Evolutionary conservation across 1,140 invertebrate species (phyloP).

Genomic region (Neuroterus valhalla): DNA sequence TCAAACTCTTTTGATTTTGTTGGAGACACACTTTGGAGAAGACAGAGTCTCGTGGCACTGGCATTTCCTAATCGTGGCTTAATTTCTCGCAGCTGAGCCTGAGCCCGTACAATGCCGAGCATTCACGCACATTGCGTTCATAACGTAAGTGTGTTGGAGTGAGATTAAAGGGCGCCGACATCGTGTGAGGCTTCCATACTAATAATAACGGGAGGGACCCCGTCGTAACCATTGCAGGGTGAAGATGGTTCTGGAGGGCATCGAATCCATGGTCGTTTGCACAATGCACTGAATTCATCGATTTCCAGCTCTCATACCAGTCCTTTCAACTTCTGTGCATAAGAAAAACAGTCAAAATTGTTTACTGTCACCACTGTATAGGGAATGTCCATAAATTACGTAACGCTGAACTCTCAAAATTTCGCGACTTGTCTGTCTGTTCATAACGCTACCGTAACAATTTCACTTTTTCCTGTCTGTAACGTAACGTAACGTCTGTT

Average conservation of each 20-base stretch:
- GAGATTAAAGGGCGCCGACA: conserved; percentile 66
- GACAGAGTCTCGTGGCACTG: conserved; percentile 36
- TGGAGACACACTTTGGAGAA: conserved; percentile 6
- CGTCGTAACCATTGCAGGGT: conserved; percentile 40
- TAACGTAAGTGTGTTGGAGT: conserved; percentile 36
- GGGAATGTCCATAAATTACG: no score
- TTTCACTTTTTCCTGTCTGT: no score
- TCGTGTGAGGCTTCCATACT: conserved; percentile 62
- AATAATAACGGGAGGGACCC: conserved; percentile 55
- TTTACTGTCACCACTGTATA: no score
- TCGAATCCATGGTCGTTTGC: conserved; percentile 22
- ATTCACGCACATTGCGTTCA: conserved; percentile 53
- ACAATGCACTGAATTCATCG: conserved; percentile 23
- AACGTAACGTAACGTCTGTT: no score
- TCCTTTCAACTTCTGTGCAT: conserved; percentile 12
- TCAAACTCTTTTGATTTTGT: neutral
- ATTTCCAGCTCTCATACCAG: neutral
- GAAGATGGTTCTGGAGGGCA: conserved; percentile 33
- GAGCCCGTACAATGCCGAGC: conserved; percentile 53
- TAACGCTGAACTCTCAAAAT: no score
- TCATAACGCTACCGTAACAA: no score
- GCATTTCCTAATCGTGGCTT: conserved; percentile 57
- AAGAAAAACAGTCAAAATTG: conserved; percentile 20
- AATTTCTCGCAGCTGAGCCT: conserved; percentile 55
- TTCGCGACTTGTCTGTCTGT: no score